Conservation (phyloP, 2,797 vertebrate species). For the Poecile montanus region DNA sequence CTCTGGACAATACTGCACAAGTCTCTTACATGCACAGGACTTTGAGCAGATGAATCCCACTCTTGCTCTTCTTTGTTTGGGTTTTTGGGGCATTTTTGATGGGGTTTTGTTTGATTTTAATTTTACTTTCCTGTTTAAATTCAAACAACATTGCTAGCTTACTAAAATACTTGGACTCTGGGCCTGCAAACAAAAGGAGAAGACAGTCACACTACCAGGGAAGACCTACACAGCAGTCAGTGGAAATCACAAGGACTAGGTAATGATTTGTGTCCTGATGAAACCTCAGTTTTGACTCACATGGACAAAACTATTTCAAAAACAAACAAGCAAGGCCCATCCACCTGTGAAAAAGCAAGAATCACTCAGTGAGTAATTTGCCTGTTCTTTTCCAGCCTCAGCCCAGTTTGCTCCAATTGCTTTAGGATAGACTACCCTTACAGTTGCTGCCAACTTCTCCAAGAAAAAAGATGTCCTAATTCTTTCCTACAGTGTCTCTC, state of each 20-base stretch:
- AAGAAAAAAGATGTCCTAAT: not conserved
- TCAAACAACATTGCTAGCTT: not conserved
- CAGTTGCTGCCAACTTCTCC: not conserved
- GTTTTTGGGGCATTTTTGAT: accelerated
- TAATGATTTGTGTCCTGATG: not conserved
- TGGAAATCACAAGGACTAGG: not conserved
- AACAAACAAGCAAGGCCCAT: not conserved
- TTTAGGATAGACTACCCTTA: not conserved
- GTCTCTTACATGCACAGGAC: accelerated
- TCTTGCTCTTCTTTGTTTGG: not conserved
- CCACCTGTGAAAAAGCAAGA: not conserved
- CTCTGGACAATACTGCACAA: not conserved
- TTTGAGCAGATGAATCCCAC: not conserved
- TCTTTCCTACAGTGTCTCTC: not conserved
- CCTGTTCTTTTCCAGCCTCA: not conserved
- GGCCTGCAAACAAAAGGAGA: not conserved
- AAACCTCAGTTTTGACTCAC: not conserved
- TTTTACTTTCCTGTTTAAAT: not conserved
- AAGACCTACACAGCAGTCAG: not conserved
- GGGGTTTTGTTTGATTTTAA: not conserved
- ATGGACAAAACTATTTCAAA: slow-evolving; percentile 1
- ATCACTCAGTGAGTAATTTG: not conserved
- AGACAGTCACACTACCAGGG: not conserved
- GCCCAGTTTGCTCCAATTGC: not conserved
- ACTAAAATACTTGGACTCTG: not conserved